Evolutionary conservation across 2,888 invertebrate genomes (phyloP), one percentile per base, ranked within the genome.

Genomic region (Magallana nippona): DNA sequence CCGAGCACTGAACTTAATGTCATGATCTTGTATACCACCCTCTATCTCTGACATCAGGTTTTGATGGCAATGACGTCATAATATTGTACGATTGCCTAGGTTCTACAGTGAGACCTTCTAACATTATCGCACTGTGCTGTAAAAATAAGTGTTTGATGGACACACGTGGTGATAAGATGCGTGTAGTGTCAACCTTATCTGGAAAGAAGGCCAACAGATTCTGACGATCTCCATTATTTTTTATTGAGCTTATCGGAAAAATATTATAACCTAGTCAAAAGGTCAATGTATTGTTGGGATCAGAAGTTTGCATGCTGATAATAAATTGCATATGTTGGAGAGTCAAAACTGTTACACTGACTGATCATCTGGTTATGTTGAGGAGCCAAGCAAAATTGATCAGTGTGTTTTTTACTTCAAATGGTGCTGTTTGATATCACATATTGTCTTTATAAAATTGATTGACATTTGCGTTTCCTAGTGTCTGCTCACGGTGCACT

Each of bases 61-160:
- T 32, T 27, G 27, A 71, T 71, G 71, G 15, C 71, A 27, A 71
- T 71, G 71, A 71, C 71, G 71, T 71, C 71, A 71, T 71, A n/a
- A 22, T 32, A 44, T 44, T 44, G 44, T 44, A 22, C 17, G 71
- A 71, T 32, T 27, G 27, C 13, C 22, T 13, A 2, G 62, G 62
- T 62, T 62, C 19, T 62, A 19, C 11, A 62, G 8, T 8, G 1
- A 11, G 22, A 22, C n/a, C 62, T 32, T 11, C 15, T 27, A 27
- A 27, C 71, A 71, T 71, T 71, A 71, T 71, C 71, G 32, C 32
- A 71, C 13, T 10, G 15, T 32, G 44, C 44, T 13, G 71, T 71
- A 71, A 71, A 27, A 71, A 71, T 27, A 71, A 71, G 71, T 27
- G 27, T 71, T 22, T 71, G 27, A 13, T 27, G 27, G 32, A 71